Conservation (phyloP, 2,113 vertebrate species). For the Ploceus nigricollis region DNA sequence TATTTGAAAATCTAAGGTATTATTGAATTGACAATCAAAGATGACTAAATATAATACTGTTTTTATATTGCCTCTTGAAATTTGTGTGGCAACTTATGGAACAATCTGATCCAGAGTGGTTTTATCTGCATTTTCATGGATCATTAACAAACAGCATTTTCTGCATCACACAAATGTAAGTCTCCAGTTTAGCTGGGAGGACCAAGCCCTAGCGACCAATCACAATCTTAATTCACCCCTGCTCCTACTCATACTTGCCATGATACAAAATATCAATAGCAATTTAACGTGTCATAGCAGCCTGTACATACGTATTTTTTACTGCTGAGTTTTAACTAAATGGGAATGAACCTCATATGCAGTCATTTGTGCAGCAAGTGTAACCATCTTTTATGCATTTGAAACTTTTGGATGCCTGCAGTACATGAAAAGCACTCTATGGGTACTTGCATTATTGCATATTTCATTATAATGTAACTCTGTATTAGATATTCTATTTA, state of each 20-base stretch:
- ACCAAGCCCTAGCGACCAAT: background rate
- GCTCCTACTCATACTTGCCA: background rate
- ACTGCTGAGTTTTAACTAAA: constrained; percentile 56
- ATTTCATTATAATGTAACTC: constrained; percentile 72
- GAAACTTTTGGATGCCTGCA: constrained; percentile 44
- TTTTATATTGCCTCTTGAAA: background rate
- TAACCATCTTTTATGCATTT: constrained; percentile 59
- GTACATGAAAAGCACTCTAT: constrained; percentile 51
- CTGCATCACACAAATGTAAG: background rate
- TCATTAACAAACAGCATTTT: background rate
- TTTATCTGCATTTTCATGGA: constrained; percentile 19
- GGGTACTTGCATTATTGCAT: constrained; percentile 56
- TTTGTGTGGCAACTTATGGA: background rate
- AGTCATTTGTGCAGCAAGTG: constrained; percentile 38
- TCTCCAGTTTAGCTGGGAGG: background rate
- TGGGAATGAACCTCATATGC: constrained; percentile 1
- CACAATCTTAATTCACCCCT: background rate
- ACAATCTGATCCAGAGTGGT: background rate
- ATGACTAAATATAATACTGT: background rate
- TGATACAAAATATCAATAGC: background rate
- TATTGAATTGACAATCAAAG: background rate
- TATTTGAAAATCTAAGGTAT: background rate
- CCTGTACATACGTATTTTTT: background rate
- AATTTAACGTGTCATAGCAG: constrained; percentile 25
- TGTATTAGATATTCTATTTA: constrained; percentile 68